Conservation (phyloP, 2,888 invertebrate species). For the Julus scandinavius region DNA sequence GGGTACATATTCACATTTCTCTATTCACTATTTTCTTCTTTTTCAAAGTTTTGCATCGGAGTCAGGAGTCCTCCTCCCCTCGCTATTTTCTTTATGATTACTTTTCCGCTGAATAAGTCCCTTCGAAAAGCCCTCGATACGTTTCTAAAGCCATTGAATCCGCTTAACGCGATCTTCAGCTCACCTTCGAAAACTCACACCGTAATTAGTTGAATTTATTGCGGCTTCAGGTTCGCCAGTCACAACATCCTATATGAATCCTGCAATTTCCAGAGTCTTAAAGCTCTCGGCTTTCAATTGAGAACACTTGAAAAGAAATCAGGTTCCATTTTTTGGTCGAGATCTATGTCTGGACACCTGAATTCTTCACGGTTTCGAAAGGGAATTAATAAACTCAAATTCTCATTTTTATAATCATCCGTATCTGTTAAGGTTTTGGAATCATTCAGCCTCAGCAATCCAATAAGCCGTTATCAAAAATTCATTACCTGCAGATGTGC, state of each 20-base stretch:
- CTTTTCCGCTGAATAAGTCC: not conserved
- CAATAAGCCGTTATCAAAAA: too few relatives aligned
- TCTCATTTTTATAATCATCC: not conserved
- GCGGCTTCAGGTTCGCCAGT: not conserved
- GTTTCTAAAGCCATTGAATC: not conserved
- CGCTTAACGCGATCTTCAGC: not conserved
- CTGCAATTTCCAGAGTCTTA: not conserved
- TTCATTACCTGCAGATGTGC: too few relatives aligned
- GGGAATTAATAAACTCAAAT: not conserved
- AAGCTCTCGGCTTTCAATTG: not conserved
- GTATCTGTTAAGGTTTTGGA: too few relatives aligned
- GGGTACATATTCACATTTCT: not conserved
- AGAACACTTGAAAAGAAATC: not conserved
- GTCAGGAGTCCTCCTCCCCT: not conserved
- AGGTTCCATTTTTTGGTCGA: not conserved
- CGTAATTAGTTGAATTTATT: conserved; percentile 1
- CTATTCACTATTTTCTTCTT: not conserved
- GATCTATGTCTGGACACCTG: not conserved
- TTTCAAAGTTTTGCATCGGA: not conserved
- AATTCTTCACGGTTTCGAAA: not conserved
- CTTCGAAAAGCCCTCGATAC: not conserved
- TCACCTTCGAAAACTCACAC: not conserved
- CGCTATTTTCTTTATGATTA: not conserved
- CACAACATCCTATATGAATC: not conserved
- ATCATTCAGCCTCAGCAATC: too few relatives aligned